Conservation (phyloP, 2,113 vertebrate species). For the Dunckerocampus dactyliophorus region DNA sequence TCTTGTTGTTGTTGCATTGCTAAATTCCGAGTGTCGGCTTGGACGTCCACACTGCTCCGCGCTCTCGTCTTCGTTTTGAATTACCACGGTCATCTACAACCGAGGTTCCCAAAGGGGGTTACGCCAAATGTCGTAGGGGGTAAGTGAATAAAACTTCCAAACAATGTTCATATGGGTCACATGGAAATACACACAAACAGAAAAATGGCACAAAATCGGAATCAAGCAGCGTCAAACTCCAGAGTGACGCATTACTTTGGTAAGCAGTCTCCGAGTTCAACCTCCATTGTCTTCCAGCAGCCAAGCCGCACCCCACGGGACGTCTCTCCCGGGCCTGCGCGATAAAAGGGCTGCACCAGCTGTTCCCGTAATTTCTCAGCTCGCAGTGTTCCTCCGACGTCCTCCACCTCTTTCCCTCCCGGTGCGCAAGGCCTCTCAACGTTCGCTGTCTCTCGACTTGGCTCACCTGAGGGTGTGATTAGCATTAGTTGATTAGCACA, state of each 20-base stretch:
- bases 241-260: constrained; percentile 3
- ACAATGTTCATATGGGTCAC: too few relatives aligned
- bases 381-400: constrained; percentile 30
- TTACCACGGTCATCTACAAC: too few relatives aligned
- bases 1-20: too few relatives aligned
- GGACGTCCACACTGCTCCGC: too few relatives aligned
- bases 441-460: constrained; percentile 2
- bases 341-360: constrained; percentile 54
- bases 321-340: constrained; percentile 46
- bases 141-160: too few relatives aligned
- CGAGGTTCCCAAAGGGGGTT: too few relatives aligned
- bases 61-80: too few relatives aligned
- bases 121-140: too few relatives aligned
- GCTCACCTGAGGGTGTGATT: constrained; percentile 66
- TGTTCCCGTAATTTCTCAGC: constrained; percentile 19
- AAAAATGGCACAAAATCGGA: too few relatives aligned
- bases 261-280: constrained; percentile 4
- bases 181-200: too few relatives aligned
- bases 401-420: constrained; percentile 11
- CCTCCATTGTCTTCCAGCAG: constrained; percentile 25
- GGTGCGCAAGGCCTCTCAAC: not conserved
- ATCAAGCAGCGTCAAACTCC: too few relatives aligned
- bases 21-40: too few relatives aligned
- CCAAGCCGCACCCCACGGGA: constrained; percentile 25
- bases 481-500: constrained; percentile 63